Base-by-base conservation (phyloP, 2,888 invertebrate species). In the Salpingus planirostris region DNA sequence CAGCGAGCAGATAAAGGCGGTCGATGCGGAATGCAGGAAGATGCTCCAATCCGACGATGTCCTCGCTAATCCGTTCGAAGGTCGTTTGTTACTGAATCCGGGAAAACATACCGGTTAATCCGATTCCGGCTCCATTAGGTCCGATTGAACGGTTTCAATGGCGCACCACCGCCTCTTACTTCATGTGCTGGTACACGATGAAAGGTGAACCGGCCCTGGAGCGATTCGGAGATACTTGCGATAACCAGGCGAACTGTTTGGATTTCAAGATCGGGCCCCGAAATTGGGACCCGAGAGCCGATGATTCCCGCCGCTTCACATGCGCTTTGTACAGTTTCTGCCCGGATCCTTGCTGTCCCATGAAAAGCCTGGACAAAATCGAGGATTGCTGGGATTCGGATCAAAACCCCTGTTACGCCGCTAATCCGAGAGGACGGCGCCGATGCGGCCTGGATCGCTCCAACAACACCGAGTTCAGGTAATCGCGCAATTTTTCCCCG, bases 101-200 rank as follows among this genome's bases (percentile, higher is more conserved):
- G 18, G 5, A 18, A 6, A 18, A 18, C 8, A 18, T 18, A 8
- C 24, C 11, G 22, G 13, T 30, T 30, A 30, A 30, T 30, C 5
- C 18, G 18, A 8, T 18, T 18, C 8, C 18, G 5, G 8, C 18
- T n/a, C n/a, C n/a, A n/a, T n/a, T n/a, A 57, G 58, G 70, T 34
- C 67, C 70, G 11, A 49, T 67, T 33, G 76, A 78, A 50, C 65
- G 73, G 31, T 77, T 73, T 51, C 71, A 73, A 49, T 79, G 78
- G 78, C 62, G 74, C 22, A 68, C 69, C 1, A 68, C 75, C 1
- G 77, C 76, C 1, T 70, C 74, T 44, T 79, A 78, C 56, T 79
- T 69, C 57, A 75, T 80, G 76, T 79, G 79, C 47, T 75, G 73
- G 74, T 78, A 71, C 51, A 74, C 78, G 10, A 73, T 78, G 71